These are phyloP conservation scores for Anastatus disparis DNA, from an alignment of 1,140 invertebrate species.

Conservation along the genomic window DNA sequence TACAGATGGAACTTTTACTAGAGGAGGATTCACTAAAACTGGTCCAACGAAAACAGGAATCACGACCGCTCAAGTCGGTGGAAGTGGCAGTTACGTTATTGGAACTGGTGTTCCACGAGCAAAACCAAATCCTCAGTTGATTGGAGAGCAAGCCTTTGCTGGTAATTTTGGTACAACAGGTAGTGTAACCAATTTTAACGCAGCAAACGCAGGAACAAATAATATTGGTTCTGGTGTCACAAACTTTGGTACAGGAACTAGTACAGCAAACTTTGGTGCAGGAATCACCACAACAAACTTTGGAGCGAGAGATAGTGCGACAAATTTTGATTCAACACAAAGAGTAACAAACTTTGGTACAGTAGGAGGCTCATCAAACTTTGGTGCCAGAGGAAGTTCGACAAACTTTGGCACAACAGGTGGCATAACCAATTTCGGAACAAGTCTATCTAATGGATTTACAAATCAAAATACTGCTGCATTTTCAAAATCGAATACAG, in stretches of 20 bases:
- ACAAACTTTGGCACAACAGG: too few species aligned
- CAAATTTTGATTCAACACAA: not conserved
- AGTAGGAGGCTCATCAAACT: too few species aligned
- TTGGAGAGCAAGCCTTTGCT: slow-evolving; percentile 59
- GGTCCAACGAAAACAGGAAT: slow-evolving; percentile 62
- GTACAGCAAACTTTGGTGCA: not conserved
- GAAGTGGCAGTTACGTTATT: slow-evolving; percentile 57
- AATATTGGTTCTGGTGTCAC: not conserved
- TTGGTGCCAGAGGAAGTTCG: not conserved
- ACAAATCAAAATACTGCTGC: not conserved
- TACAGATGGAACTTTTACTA: slow-evolving; percentile 36
- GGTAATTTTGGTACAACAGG: slow-evolving; percentile 32
- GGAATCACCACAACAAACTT: not conserved
- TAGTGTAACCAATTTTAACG: not conserved
- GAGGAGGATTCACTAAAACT: slow-evolving; percentile 59
- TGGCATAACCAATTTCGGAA: too few species aligned
- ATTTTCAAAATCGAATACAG: slow-evolving; percentile 26
- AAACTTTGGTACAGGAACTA: not conserved
- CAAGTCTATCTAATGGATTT: too few species aligned
- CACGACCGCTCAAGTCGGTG: slow-evolving; percentile 59
- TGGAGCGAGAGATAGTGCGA: not conserved
- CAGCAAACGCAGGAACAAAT: not conserved
- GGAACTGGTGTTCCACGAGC: slow-evolving; percentile 45
- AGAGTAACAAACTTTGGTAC: not conserved
- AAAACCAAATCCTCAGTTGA: slow-evolving; percentile 50